These are phyloP conservation scores for Gobiocypris rarus DNA, from an alignment of 2,113 vertebrate genomes.

Conservation along the genomic window DNA sequence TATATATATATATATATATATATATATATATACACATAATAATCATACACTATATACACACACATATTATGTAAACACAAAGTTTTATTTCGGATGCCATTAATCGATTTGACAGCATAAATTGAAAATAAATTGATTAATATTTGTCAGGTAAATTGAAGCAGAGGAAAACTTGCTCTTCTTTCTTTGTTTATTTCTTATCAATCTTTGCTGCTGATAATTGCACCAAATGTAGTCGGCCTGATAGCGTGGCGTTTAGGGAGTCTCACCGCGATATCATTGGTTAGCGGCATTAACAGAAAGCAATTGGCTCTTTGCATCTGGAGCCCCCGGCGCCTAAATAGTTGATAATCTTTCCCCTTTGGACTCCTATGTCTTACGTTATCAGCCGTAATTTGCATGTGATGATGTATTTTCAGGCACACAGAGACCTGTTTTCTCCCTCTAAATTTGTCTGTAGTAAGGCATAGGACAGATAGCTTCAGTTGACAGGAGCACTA, in stretches of 20 bases:
- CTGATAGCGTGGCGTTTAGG: slow-evolving; percentile 35
- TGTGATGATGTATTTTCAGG: slow-evolving; percentile 34
- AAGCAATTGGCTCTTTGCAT: slow-evolving; percentile 27
- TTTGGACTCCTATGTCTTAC: slow-evolving; percentile 29
- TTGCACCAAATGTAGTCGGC: slow-evolving; percentile 19
- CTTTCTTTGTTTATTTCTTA: slow-evolving; percentile 30
- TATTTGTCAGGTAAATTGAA: slow-evolving; percentile 1
- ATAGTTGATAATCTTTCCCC: slow-evolving; percentile 47
- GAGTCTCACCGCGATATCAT: slow-evolving; percentile 37
- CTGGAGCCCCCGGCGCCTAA: background rate
- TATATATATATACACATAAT: too few relatives aligned
- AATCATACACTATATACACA: too few relatives aligned
- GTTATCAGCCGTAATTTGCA: slow-evolving; percentile 52
- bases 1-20: too few relatives aligned
- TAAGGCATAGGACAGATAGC: slow-evolving; percentile 30
- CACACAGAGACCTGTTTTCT: slow-evolving; percentile 7
- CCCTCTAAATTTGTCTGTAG: slow-evolving; percentile 31
- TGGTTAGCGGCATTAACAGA: slow-evolving; percentile 29
- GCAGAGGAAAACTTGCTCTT: background rate
- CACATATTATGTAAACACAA: too few relatives aligned
- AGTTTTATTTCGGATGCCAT: too few relatives aligned
- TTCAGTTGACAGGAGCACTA: slow-evolving; percentile 20
- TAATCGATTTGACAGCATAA: too few relatives aligned
- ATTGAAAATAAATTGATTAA: background rate
- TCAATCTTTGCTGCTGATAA: slow-evolving; percentile 45